Conservation (phyloP, 2,888 invertebrate genomes). For the Tetramorium bicarinatum region DNA sequence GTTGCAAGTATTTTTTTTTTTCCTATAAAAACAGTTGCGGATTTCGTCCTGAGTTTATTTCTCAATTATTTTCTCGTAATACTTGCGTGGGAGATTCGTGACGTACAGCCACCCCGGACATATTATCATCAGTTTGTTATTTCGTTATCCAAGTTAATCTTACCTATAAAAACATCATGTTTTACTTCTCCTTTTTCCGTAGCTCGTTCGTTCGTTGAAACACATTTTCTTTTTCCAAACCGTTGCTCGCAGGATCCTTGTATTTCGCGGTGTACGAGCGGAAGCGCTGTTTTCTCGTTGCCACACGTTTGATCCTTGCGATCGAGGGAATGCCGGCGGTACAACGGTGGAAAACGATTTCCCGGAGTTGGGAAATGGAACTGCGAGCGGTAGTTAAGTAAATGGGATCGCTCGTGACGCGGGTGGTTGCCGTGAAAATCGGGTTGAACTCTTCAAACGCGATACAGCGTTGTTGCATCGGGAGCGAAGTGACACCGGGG, state of each 20-base stretch:
- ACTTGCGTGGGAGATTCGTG: neutral
- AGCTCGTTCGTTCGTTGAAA: neutral
- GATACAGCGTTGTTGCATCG: conserved; percentile 53
- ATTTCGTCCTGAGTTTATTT: conserved; percentile 8
- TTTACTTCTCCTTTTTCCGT: neutral
- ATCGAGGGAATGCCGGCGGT: conserved; percentile 1
- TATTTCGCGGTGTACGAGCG: conserved; percentile 49
- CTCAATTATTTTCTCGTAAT: conserved; percentile 1
- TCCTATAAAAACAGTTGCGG: neutral
- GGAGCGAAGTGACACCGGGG: conserved; percentile 60
- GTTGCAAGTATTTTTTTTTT: neutral
- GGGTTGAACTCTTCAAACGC: conserved; percentile 66
- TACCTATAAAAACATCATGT: conserved; percentile 6
- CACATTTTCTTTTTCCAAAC: conserved; percentile 34
- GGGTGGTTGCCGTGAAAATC: conserved; percentile 63
- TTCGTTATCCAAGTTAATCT: conserved; percentile 1
- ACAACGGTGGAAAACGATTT: conserved; percentile 54
- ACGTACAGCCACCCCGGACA: neutral
- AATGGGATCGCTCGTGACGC: conserved; percentile 72
- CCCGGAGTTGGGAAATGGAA: conserved; percentile 37
- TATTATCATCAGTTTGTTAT: neutral
- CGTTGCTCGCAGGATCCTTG: conserved; percentile 57
- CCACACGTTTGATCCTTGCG: conserved; percentile 35
- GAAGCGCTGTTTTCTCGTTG: conserved; percentile 33
- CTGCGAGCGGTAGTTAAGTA: conserved; percentile 72